phyloP scores from a whole-genome alignment of 2,113 vertebrate genomes.

The Crypturellus undulatus region DNA sequence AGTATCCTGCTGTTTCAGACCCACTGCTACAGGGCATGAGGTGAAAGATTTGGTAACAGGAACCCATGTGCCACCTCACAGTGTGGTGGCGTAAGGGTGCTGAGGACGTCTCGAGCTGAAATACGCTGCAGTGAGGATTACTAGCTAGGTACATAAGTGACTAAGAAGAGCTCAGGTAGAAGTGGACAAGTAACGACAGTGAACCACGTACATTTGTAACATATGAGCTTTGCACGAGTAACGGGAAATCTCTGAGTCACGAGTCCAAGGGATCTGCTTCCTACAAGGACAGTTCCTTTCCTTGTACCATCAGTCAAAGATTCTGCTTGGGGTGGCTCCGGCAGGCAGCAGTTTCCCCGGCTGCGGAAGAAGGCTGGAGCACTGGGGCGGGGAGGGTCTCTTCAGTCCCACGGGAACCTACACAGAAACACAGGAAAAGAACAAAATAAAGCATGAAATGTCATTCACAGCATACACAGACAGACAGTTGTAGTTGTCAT shows the following conservation, averaged over 20 bases:
- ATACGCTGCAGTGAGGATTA: neutral
- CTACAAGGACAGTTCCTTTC: neutral
- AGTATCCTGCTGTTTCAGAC: neutral
- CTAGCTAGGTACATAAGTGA: neutral
- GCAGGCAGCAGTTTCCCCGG: neutral
- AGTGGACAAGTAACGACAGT: neutral
- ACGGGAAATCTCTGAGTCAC: neutral
- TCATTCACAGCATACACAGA: neutral
- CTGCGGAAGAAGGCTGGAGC: neutral
- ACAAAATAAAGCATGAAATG: neutral
- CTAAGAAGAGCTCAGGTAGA: neutral
- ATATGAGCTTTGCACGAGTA: neutral
- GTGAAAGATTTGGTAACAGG: neutral
- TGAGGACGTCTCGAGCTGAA: neutral
- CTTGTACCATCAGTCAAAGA: neutral
- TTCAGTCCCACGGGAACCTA: conserved; percentile 28
- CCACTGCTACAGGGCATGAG: neutral
- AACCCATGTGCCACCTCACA: neutral
- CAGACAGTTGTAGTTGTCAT: neutral
- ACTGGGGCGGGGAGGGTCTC: neutral
- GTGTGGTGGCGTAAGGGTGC: neutral
- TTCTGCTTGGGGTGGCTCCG: neutral
- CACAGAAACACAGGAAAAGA: conserved; percentile 15
- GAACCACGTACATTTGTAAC: neutral
- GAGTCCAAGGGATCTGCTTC: neutral